Conservation (phyloP, 2,888 invertebrate species). For the Tetragnatha montana region DNA sequence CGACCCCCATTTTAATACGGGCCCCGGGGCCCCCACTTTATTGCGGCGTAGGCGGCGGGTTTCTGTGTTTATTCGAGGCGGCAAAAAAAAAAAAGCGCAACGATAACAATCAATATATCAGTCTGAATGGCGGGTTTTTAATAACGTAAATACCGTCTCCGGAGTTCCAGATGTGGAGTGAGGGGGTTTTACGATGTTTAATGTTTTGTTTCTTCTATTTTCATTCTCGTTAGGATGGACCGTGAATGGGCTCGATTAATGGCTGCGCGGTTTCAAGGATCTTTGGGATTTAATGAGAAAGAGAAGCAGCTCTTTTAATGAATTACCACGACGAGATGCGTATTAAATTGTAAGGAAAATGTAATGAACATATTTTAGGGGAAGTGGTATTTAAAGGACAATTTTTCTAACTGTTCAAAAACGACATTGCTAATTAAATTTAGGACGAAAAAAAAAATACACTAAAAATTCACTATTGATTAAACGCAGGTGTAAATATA, state of each 20-base stretch:
- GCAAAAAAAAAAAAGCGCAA: neutral
- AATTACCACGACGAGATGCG: no score
- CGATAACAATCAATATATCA: slow-evolving; percentile 14
- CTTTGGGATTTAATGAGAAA: no score
- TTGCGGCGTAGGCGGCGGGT: slow-evolving; percentile 10
- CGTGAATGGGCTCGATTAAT: neutral
- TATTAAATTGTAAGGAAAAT: no score
- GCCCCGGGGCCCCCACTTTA: neutral
- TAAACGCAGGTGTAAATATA: no score
- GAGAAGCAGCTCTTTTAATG: no score
- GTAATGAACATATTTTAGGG: no score
- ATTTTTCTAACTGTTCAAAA: no score
- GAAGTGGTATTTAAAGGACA: no score
- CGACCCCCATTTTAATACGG: slow-evolving; percentile 38
- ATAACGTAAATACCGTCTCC: neutral
- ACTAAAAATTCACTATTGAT: no score
- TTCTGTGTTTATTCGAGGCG: slow-evolving; percentile 6
- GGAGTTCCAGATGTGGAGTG: neutral
- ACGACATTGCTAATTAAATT: no score
- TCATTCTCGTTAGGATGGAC: neutral
- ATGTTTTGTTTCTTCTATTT: neutral
- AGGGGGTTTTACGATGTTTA: neutral
- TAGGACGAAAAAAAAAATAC: no score
- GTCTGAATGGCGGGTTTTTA: neutral
- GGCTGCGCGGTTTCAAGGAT: no score